These are phyloP conservation scores for Leucophora obtusa DNA, from an alignment of 2,888 invertebrate genomes.

Conservation along the genomic window DNA sequence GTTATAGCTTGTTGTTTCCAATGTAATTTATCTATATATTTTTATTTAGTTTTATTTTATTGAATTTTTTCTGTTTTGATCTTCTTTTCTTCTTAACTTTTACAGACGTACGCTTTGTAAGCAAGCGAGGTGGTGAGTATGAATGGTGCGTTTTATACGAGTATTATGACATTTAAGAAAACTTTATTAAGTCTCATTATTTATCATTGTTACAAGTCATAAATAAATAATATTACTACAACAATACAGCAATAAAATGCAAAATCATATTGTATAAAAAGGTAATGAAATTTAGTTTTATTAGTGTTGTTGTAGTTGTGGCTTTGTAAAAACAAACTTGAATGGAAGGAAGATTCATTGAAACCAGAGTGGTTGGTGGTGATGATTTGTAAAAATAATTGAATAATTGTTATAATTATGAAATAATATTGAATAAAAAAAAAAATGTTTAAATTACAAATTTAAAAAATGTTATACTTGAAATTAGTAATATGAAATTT, in stretches of 20 bases:
- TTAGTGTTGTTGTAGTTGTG: slow-evolving; percentile 2
- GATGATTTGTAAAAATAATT: slow-evolving; percentile 37
- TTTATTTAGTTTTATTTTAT: neutral
- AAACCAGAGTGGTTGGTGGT: slow-evolving; percentile 9
- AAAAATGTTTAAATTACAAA: neutral
- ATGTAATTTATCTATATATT: neutral
- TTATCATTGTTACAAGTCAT: slow-evolving; percentile 39
- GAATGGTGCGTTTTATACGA: slow-evolving; percentile 6
- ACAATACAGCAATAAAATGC: slow-evolving; percentile 21
- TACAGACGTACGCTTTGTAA: slow-evolving; percentile 18
- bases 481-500: neutral
- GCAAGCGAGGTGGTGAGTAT: slow-evolving; percentile 6
- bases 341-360: slow-evolving; percentile 22
- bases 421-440: slow-evolving; percentile 18
- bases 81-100: slow-evolving; percentile 4
- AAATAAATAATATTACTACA: slow-evolving; percentile 35
- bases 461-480: slow-evolving; percentile 2
- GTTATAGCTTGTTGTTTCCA: neutral
- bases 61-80: slow-evolving; percentile 18
- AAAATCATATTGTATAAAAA: slow-evolving; percentile 45
- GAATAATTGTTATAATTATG: slow-evolving; percentile 39
- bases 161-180: slow-evolving; percentile 48
- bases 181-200: slow-evolving; percentile 24
- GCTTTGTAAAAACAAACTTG: slow-evolving; percentile 24
- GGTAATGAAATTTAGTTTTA: slow-evolving; percentile 31